Conservation (phyloP, 2,113 vertebrate species). For the Sorex araneus region DNA sequence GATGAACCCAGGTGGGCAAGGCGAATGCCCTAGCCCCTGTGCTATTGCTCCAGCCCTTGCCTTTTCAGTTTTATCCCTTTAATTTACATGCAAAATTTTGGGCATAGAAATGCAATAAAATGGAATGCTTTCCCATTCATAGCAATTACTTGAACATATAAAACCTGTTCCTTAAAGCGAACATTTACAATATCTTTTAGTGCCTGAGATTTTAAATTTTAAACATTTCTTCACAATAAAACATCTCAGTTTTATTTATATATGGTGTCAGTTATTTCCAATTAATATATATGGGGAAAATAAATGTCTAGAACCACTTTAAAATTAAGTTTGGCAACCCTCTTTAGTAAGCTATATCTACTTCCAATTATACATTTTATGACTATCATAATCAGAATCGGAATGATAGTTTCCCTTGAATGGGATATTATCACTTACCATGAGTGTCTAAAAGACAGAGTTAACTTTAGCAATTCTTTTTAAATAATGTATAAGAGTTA, state of each 20-base stretch:
- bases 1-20: no score
- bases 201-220: not conserved
- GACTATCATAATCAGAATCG: not conserved
- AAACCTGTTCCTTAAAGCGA: not conserved
- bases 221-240: not conserved
- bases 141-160: constrained; percentile 31
- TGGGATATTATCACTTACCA: constrained; percentile 36
- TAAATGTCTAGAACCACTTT: not conserved
- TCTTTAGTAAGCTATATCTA: not conserved
- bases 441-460: constrained; percentile 10
- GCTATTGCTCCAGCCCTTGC: no score
- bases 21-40: no score
- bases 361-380: not conserved
- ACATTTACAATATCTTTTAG: not conserved
- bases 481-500: not conserved
- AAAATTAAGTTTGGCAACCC: constrained; percentile 5
- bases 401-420: not conserved
- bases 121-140: not conserved
- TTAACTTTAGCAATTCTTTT: not conserved
- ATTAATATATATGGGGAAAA: constrained; percentile 14
- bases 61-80: constrained; percentile 37
- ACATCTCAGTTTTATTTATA: not conserved
- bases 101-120: not conserved
- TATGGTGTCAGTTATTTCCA: constrained; percentile 13
- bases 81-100: constrained; percentile 17